Evolutionary conservation across 2,888 invertebrate species (phyloP), one percentile per base, ranked within the genome.

Genomic region (Lepidocyrtinus sp.): DNA sequence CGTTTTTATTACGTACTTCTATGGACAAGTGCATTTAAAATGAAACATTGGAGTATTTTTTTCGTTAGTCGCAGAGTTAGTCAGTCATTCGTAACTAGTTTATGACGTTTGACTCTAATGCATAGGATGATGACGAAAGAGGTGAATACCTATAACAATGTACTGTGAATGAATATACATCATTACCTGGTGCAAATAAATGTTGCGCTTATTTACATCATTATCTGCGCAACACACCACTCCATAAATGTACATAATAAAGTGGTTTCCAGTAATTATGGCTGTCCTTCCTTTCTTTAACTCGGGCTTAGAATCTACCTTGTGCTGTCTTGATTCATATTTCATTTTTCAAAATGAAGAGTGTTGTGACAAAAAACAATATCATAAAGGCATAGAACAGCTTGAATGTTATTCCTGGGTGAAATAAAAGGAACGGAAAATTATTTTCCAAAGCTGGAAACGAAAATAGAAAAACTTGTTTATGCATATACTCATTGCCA

Each of bases 251-350:
- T 55, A 68, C 55, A 55, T 65, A 69, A 63, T 75, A 75, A 75
- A 75, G 68, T 68, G 45, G 62, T 45, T 75, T 69, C 68, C 69
- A 50, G 55, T 75, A 69, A 75, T 75, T 67, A 65, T 27, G 74
- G 74, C 65, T 67, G 61, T 59, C 45, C 59, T 59, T 21, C n/a
- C 22, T 59, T 59, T 59, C 59, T 59, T 21, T 21, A 36, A 59
- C 61, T 50, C 50, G 25, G 75, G 45, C 46, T 50, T 46, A 46
- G 63, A 59, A 59, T 21, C 22, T 21, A 59, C n/a, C 59, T 59
- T 21, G n/a, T 21, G n/a, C 21, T 59, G 2, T 59, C 59, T n/a
- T 21, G 9, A 59, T 59, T 50, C 59, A 59, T 59, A 59, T 59
- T n/a, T 59, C 22, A 59, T 59, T 59, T 59, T 59, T 19, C 19